Conservation (phyloP, 2,113 vertebrate genomes). For the Loxodonta africana region DNA sequence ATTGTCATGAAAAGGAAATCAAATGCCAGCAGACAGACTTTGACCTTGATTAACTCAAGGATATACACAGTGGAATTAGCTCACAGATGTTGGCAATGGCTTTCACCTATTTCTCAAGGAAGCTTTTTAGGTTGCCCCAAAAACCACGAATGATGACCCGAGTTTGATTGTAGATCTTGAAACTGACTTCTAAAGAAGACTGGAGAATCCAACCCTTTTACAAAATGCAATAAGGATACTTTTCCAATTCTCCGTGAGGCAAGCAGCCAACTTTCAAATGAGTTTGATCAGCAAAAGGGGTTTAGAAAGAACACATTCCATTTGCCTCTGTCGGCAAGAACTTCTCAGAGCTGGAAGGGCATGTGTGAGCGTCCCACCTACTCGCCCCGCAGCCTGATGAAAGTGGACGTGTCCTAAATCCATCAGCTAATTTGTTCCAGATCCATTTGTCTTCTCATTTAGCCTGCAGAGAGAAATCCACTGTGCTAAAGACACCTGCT, state of each 20-base stretch:
- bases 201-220: not conserved
- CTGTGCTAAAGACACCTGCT: not conserved
- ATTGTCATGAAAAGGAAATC: not conserved
- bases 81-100: not conserved
- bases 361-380: not conserved
- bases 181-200: conserved; percentile 27
- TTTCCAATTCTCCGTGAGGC: conserved; percentile 47
- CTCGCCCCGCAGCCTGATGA: no score
- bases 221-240: not conserved
- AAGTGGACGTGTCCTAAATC: conserved; percentile 42
- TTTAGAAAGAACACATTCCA: conserved; percentile 31
- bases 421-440: not conserved
- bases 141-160: not conserved
- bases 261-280: conserved; percentile 45
- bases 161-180: not conserved
- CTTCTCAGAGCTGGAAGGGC: not conserved
- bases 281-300: conserved; percentile 47
- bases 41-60: not conserved
- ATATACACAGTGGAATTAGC: not conserved
- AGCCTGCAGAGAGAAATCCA: not conserved
- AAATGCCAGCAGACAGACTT: not conserved
- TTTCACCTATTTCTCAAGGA: conserved; percentile 5
- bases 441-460: not conserved
- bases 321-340: not conserved
- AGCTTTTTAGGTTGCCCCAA: not conserved